Evolutionary conservation across 2,797 vertebrate species (phyloP).

Genomic region (Lepilemur ruficaudatus): DNA sequence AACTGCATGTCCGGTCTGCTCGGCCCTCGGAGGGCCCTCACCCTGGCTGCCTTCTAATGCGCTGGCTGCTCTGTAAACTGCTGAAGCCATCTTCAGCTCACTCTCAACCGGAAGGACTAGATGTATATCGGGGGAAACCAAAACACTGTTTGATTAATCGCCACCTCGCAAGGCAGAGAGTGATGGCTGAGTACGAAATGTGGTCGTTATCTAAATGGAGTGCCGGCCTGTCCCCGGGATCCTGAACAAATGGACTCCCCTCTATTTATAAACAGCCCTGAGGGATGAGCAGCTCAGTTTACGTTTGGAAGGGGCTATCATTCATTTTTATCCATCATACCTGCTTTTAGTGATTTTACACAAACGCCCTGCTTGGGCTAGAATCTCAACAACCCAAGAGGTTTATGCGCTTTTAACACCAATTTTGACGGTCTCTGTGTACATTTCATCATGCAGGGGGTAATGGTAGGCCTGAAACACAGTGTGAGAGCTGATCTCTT

Average conservation of each 20-base stretch:
- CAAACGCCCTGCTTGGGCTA: constrained; percentile 83
- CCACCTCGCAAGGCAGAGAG: constrained; percentile 90
- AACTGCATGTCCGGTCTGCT: not conserved
- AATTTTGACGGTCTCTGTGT: constrained; percentile 87
- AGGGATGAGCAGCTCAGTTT: constrained; percentile 88
- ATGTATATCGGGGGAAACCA: constrained; percentile 93
- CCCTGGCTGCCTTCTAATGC: constrained; percentile 88
- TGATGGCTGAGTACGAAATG: constrained; percentile 91
- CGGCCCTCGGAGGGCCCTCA: not conserved
- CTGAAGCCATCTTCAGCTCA: constrained; percentile 88
- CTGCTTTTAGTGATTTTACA: constrained; percentile 90
- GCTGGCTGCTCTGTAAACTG: constrained; percentile 92
- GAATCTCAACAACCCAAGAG: constrained; percentile 88
- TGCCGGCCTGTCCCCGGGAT: constrained; percentile 79
- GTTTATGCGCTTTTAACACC: constrained; percentile 90
- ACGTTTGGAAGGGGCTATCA: constrained; percentile 84
- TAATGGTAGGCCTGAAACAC: constrained; percentile 73
- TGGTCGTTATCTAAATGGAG: constrained; percentile 91
- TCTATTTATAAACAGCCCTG: constrained; percentile 87
- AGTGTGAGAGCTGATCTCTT: constrained; percentile 63
- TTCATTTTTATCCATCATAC: constrained; percentile 89
- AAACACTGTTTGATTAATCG: constrained; percentile 97
- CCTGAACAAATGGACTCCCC: constrained; percentile 85
- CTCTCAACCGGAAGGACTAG: constrained; percentile 92
- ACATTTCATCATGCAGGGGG: constrained; percentile 83